These are phyloP conservation scores for Etheostoma nigrum DNA, from an alignment of 2,797 vertebrate species.

Conservation along the genomic window DNA sequence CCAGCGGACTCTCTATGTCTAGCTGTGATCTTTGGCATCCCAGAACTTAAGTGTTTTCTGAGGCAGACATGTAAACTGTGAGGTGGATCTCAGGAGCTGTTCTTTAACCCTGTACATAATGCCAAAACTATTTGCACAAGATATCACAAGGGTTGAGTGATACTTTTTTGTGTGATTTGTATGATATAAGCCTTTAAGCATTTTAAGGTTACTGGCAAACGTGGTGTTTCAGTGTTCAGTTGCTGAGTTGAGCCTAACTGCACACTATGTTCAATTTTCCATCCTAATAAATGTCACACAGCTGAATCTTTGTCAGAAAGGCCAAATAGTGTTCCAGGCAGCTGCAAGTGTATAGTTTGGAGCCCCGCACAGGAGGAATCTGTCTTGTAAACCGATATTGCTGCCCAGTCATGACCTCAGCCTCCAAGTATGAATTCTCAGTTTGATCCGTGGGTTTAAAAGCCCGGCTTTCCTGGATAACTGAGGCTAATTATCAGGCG, in stretches of 20 bases:
- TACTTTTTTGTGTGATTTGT: conserved; percentile 10
- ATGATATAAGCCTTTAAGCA: not conserved
- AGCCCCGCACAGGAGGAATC: conserved; percentile 73
- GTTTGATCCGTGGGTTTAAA: conserved; percentile 72
- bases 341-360: conserved; percentile 61
- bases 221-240: not conserved
- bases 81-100: not conserved
- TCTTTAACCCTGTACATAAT: conserved; percentile 4
- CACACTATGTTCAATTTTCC: conserved; percentile 45
- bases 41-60: too few species aligned
- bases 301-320: conserved; percentile 44
- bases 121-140: conserved; percentile 8
- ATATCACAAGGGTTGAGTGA: conserved; percentile 21
- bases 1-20: not conserved
- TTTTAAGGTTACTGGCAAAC: conserved; percentile 22
- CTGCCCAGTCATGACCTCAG: conserved; percentile 84
- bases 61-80: too few species aligned
- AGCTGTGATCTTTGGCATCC: not conserved
- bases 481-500: conserved; percentile 72
- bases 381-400: conserved; percentile 80
- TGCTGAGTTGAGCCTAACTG: conserved; percentile 27
- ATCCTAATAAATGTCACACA: conserved; percentile 55
- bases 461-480: conserved; percentile 71
- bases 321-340: conserved; percentile 52
- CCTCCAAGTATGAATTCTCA: conserved; percentile 78